Percentiles rank a stretch among this genome's conserved stretches.
phyloP scores from a whole-genome alignment of 2,888 invertebrate genomes.

The Neuroscelio doddi region DNA sequence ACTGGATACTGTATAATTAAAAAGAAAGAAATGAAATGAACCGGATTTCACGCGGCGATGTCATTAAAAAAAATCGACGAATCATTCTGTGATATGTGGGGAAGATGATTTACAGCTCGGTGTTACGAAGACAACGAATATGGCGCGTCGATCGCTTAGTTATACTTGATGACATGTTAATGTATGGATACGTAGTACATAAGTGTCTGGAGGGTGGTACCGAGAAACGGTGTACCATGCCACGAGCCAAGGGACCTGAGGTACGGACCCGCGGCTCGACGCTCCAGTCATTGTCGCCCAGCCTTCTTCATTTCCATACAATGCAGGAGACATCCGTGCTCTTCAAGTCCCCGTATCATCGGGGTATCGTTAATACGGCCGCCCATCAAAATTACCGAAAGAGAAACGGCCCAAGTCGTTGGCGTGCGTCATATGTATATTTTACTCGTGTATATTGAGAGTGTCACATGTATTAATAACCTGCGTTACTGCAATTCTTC shows the following conservation, averaged over 20 bases:
- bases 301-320: slow-evolving; percentile 72
- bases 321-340: slow-evolving; percentile 65
- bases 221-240: slow-evolving; percentile 46
- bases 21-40: slow-evolving; percentile 8
- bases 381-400: slow-evolving; percentile 64
- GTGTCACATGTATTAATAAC: no score
- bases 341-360: slow-evolving; percentile 56
- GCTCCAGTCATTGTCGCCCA: slow-evolving; percentile 70
- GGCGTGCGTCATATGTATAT: slow-evolving; percentile 42
- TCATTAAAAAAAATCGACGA: neutral
- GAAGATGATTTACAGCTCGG: slow-evolving; percentile 59
- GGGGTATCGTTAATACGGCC: slow-evolving; percentile 65
- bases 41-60: slow-evolving; percentile 19
- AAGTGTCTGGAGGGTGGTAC: slow-evolving; percentile 51
- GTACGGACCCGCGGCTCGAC: slow-evolving; percentile 52
- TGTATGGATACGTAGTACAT: slow-evolving; percentile 62
- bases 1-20: slow-evolving; percentile 12
- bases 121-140: slow-evolving; percentile 24
- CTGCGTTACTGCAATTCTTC: no score
- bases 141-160: slow-evolving; percentile 38
- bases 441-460: slow-evolving; percentile 16
- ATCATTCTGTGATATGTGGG: slow-evolving; percentile 38
- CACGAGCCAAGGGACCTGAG: slow-evolving; percentile 55
- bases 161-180: slow-evolving; percentile 65
- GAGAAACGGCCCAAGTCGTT: slow-evolving; percentile 51